Evolutionary conservation across 2,113 vertebrate species (phyloP).

Genomic region (Psettodes erumei): DNA sequence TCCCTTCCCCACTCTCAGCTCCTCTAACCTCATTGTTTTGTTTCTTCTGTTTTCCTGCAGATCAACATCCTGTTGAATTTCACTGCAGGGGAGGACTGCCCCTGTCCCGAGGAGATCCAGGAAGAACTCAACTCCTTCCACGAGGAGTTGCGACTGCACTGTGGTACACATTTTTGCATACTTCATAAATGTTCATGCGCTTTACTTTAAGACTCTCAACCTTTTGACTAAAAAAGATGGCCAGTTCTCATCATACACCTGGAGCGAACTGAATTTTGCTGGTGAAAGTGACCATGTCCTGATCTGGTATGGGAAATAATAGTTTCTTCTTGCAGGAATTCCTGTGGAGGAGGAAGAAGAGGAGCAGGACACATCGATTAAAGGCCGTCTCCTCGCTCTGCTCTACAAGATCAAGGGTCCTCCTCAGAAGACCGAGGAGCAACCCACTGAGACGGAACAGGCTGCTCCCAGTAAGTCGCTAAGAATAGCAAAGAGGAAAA

Average conservation of each 20-base stretch:
- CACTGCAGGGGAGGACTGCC: slow-evolving; percentile 93
- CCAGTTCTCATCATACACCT: neutral
- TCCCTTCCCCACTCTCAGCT: neutral
- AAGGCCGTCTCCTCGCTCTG: slow-evolving; percentile 89
- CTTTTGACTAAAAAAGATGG: neutral
- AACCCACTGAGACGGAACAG: slow-evolving; percentile 86
- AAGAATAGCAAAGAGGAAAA: slow-evolving; percentile 1
- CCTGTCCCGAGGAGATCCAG: slow-evolving; percentile 93
- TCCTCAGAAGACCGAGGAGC: slow-evolving; percentile 86
- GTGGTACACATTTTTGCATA: slow-evolving; percentile 75
- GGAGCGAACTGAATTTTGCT: neutral
- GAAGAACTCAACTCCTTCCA: slow-evolving; percentile 93
- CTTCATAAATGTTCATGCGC: neutral
- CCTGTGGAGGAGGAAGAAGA: slow-evolving; percentile 92
- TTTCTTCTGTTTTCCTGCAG: slow-evolving; percentile 74
- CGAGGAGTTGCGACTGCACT: slow-evolving; percentile 93
- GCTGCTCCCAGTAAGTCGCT: slow-evolving; percentile 88
- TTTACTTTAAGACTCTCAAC: neutral
- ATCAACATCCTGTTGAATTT: slow-evolving; percentile 99
- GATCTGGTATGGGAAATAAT: neutral
- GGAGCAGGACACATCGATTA: slow-evolving; percentile 90
- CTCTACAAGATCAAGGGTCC: slow-evolving; percentile 94
- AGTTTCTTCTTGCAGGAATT: slow-evolving; percentile 84
- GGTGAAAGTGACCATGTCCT: neutral
- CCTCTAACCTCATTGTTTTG: neutral